These are phyloP conservation scores for Nasalis larvatus DNA, from an alignment of 2,113 vertebrate species.

Conservation along the genomic window DNA sequence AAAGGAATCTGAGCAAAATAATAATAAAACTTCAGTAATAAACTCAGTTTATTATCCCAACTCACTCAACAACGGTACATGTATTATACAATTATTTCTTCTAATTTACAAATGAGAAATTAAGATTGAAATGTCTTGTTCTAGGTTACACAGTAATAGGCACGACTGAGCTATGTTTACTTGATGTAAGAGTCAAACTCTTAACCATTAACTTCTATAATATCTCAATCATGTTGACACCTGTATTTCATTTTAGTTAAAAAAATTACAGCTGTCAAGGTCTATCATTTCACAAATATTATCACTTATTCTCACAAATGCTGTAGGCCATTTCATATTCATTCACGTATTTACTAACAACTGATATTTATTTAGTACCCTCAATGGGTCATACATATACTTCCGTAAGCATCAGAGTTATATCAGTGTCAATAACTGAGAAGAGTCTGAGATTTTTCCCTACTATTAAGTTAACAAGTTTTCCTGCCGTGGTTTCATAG, in stretches of 20 bases:
- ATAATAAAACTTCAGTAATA: background rate
- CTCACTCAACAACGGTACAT: background rate
- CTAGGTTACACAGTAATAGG: background rate
- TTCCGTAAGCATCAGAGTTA: background rate
- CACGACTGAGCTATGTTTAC: background rate
- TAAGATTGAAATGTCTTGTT: background rate
- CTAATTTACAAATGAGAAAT: background rate
- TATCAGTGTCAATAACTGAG: background rate
- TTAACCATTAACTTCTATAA: background rate
- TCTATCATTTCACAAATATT: background rate
- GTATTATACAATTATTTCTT: background rate
- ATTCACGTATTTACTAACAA: background rate
- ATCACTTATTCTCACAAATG: background rate
- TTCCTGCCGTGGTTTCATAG: background rate
- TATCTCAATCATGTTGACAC: background rate
- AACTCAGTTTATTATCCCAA: background rate
- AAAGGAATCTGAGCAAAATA: background rate
- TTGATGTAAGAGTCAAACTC: background rate
- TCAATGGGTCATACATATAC: background rate
- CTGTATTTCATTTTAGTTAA: background rate
- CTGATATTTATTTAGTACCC: background rate
- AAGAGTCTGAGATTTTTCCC: background rate
- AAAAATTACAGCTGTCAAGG: background rate
- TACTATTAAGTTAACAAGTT: background rate
- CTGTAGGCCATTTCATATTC: background rate